Conservation (phyloP, 1,140 invertebrate genomes). For the Apis dorsata region DNA sequence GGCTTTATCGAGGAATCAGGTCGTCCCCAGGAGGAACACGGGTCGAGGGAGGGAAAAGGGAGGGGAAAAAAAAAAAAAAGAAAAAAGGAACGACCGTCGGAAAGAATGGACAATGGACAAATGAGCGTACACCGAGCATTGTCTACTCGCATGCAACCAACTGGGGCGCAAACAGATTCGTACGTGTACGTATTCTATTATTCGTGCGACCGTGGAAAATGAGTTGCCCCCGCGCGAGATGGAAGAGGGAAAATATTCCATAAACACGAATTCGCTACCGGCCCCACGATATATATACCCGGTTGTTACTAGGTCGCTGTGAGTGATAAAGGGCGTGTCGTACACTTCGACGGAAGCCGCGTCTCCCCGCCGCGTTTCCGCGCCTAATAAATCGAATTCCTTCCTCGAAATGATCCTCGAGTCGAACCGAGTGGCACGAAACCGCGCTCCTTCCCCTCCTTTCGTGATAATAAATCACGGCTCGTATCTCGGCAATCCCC, state of each 20-base stretch:
- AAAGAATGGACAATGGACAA: conserved; percentile 34
- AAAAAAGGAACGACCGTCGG: conserved; percentile 10
- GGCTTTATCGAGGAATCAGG: conserved; percentile 59
- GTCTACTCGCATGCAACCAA: background rate
- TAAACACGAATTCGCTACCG: background rate
- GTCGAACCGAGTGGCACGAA: background rate
- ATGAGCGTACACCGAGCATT: conserved; percentile 13
- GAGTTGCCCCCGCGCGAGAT: background rate
- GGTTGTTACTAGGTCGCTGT: background rate
- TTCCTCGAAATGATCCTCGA: background rate
- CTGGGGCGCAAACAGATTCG: background rate
- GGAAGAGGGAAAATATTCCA: background rate
- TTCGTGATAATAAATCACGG: conserved; percentile 34
- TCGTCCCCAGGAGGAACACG: conserved; percentile 34
- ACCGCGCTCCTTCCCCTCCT: conserved; percentile 18
- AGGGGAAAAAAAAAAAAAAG: background rate
- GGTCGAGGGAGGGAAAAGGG: background rate
- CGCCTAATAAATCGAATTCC: conserved; percentile 11
- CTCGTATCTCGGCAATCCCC: conserved; percentile 30
- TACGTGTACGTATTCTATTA: background rate
- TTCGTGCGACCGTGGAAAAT: background rate
- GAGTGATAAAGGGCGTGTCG: background rate
- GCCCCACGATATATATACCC: background rate
- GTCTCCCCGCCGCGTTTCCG: too few relatives aligned
- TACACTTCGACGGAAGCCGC: too few relatives aligned